phyloP scores from a whole-genome alignment of 2,888 invertebrate species.

The Chouioia cunea region DNA sequence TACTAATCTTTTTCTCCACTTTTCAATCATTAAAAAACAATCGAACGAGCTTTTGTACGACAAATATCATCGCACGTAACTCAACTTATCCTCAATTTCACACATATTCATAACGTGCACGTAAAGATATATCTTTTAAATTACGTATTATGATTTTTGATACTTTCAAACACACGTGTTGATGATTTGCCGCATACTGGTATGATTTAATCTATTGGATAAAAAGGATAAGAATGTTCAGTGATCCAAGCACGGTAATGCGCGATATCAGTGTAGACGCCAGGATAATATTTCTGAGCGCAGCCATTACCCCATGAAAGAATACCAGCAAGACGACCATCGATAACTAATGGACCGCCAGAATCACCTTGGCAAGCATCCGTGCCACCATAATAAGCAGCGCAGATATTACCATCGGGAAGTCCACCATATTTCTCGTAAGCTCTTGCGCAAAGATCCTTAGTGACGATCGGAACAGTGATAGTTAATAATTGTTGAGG shows the following conservation, averaged over 20 bases:
- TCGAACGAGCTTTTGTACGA: too few relatives aligned
- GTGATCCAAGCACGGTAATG: not conserved
- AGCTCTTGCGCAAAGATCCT: conserved; percentile 68
- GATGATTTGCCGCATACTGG: too few relatives aligned
- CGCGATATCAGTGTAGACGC: conserved; percentile 28
- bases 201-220: too few relatives aligned
- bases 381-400: conserved; percentile 71
- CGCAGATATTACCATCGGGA: conserved; percentile 71
- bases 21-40: too few relatives aligned
- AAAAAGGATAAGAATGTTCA: too few relatives aligned
- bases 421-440: conserved; percentile 61
- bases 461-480: conserved; percentile 70
- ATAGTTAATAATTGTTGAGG: conserved; percentile 36
- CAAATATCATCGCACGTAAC: too few relatives aligned
- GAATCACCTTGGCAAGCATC: conserved; percentile 70
- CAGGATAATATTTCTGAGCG: conserved; percentile 2
- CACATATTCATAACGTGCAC: too few relatives aligned
- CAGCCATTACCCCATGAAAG: conserved; percentile 23
- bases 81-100: too few relatives aligned
- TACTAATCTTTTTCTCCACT: too few relatives aligned
- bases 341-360: conserved; percentile 69
- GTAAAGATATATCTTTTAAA: too few relatives aligned
- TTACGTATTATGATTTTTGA: too few relatives aligned
- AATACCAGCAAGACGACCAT: conserved; percentile 68
- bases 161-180: too few relatives aligned